Evolutionary conservation across 2,888 invertebrate species (phyloP).

Genomic region (Loripinus fragilis): DNA sequence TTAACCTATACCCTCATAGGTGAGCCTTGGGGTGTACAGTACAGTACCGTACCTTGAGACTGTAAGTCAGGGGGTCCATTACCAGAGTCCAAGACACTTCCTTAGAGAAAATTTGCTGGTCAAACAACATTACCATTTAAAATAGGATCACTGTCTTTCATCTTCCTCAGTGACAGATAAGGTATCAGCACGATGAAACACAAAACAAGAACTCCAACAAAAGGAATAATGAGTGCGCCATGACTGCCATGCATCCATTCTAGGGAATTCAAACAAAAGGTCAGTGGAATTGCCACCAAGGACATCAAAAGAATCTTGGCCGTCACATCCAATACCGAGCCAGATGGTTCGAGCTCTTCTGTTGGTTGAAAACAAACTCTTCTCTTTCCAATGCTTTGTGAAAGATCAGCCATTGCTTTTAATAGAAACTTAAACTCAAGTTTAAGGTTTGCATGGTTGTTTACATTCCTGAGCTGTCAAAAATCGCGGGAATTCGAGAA

Average conservation of each 20-base stretch:
- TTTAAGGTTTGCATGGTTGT: background rate
- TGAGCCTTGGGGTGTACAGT: too few species aligned
- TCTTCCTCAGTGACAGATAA: constrained; percentile 25
- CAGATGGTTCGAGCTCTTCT: background rate
- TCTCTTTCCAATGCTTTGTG: background rate
- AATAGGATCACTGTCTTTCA: constrained; percentile 49
- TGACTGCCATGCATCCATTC: constrained; percentile 47
- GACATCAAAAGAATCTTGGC: constrained; percentile 47
- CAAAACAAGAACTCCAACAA: constrained; percentile 40
- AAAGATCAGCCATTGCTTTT: background rate
- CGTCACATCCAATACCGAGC: constrained; percentile 8
- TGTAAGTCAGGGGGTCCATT: too few species aligned
- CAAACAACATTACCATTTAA: constrained; percentile 34
- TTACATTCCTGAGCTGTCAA: constrained; percentile 1
- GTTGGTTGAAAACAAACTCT: background rate
- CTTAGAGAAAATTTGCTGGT: constrained; percentile 63
- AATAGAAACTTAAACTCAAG: background rate
- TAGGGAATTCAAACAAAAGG: constrained; percentile 43
- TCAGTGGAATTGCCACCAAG: constrained; percentile 43
- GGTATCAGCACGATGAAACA: constrained; percentile 31
- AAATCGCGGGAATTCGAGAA: background rate
- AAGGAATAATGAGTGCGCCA: constrained; percentile 19
- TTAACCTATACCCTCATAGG: too few species aligned
- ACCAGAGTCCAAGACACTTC: constrained; percentile 75
- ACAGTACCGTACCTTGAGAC: too few species aligned